Base-by-base conservation (phyloP, 2,888 invertebrate genomes). In the Melanostoma mellinum region DNA sequence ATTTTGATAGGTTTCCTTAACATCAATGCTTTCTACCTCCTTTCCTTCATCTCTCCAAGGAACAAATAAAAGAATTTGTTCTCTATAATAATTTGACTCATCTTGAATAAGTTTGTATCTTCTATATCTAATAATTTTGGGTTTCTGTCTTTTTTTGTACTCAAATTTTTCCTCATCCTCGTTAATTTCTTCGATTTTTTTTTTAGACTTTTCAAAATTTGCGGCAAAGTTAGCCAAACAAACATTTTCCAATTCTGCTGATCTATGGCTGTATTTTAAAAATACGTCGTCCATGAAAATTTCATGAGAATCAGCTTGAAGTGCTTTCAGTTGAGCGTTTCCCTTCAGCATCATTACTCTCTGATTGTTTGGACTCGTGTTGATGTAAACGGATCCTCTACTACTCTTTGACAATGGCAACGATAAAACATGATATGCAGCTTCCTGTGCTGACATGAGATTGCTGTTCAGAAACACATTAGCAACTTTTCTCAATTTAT, bases 401-500 rank as follows among this genome's bases (percentile, higher is more conserved):
- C 38, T 38, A 38, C 9, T 58, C 9, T 53, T 53, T 9, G 53
- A 53, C 9, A 53, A 9, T 6, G 53, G 36, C 35, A 53, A 35
- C 4, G 53, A 53, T 9, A 53, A 35, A 4, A 53, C 35, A 33
- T 6, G 40, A 8, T 58, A 58, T 0, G 42, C 42, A 32, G 58
- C 58, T 58, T 58, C 58, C 10, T 58, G 42, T 42, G 58, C 58
- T 44, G 58, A 58, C 58, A 58, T 58, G 8, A 58, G 32, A 58
- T 58, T 58, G 20, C 58, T 44, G 6, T 58, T 58, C 8, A 58
- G 44, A 42, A 42, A 42, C 4, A 58, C 58, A 58, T 44, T 58
- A 8, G 58, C 58, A 32, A 58, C 6, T 38, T n/a, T 56, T 10
- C 56, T 9, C 5, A 56, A 6, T 56, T 56, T 56, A n/a, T 86